A percentile compares a stretch with the other conserved stretches of the same genome.
These are phyloP conservation scores for Hucho hucho DNA, from an alignment of 2,113 vertebrate species.

Conservation along the genomic window DNA sequence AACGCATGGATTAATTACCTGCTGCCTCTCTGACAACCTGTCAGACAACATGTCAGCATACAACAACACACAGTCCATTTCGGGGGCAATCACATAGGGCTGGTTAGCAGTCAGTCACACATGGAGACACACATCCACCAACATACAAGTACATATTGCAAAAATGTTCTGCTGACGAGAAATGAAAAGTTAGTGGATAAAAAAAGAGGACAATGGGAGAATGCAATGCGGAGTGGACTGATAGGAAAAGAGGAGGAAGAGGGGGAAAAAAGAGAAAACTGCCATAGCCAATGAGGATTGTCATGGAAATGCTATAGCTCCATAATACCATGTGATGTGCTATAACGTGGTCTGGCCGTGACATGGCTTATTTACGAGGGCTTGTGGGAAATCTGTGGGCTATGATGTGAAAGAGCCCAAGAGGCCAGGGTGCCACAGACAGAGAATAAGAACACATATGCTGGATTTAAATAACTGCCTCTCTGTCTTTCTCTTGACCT, in stretches of 20 bases:
- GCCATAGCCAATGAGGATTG: constrained; percentile 13
- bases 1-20: constrained; percentile 15
- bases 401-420: not conserved
- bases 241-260: not conserved
- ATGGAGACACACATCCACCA: constrained; percentile 19
- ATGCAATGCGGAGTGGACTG: not conserved
- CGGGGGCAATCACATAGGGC: constrained; percentile 1
- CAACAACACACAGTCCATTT: constrained; percentile 38
- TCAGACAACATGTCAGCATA: constrained; percentile 4
- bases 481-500: no score
- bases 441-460: no score
- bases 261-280: no score
- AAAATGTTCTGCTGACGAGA: not conserved
- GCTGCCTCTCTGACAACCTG: constrained; percentile 9
- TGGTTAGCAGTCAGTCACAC: constrained; percentile 19
- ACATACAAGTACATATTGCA: not conserved
- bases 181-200: not conserved
- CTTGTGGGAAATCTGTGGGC: not conserved
- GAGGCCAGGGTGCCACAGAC: not conserved
- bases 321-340: not conserved
- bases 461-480: no score
- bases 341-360: constrained; percentile 13
- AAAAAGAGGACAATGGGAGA: not conserved
- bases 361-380: constrained; percentile 30
- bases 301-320: not conserved